Evolutionary conservation across 1,140 invertebrate genomes (phyloP).

Genomic region (Lasioglossum albipes): DNA sequence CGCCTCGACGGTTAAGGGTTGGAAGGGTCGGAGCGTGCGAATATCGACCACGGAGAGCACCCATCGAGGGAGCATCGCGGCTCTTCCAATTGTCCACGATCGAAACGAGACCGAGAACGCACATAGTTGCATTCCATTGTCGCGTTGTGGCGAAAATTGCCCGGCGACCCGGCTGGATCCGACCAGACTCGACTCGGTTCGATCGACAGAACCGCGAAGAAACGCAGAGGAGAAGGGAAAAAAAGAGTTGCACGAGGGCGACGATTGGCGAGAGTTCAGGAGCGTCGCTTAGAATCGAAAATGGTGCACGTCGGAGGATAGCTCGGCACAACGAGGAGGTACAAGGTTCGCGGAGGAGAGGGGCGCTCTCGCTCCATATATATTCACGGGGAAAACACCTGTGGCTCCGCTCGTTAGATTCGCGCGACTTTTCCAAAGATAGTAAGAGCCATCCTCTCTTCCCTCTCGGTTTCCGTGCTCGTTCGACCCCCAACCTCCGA

Average conservation of each 20-base stretch:
- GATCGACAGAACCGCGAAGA: background rate
- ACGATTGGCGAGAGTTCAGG: background rate
- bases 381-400: conserved; percentile 66
- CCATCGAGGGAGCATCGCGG: no score
- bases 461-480: conserved; percentile 9
- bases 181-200: no score
- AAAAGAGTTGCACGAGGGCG: background rate
- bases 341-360: conserved; percentile 9
- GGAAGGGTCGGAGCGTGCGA: no score
- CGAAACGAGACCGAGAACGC: no score
- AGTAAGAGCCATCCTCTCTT: conserved; percentile 42
- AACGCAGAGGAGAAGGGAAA: background rate
- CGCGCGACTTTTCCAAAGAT: conserved; percentile 67
- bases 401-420: conserved; percentile 66
- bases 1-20: no score
- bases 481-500: conserved; percentile 24
- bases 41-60: no score
- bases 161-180: no score
- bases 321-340: conserved; percentile 30
- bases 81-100: no score
- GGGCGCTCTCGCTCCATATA: conserved; percentile 40
- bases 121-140: no score
- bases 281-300: conserved; percentile 33
- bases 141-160: no score
- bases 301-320: conserved; percentile 15